phyloP scores from a whole-genome alignment of 2,797 vertebrate genomes.

The Alfaro cultratus region DNA sequence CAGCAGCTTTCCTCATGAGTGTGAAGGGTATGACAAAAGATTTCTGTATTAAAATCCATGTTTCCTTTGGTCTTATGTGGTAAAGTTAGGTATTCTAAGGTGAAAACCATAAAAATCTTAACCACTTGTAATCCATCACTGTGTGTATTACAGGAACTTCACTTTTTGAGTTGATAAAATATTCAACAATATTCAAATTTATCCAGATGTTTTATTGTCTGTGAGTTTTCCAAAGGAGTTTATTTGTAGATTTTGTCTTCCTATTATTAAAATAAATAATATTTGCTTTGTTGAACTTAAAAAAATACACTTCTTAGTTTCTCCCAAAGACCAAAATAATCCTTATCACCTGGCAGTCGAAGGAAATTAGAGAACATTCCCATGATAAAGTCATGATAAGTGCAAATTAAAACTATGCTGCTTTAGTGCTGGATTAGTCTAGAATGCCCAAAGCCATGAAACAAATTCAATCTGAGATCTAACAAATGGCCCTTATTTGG shows the following conservation, averaged over 20 bases:
- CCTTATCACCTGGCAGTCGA: conserved; percentile 12
- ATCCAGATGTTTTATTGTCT: not conserved
- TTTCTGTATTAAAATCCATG: not conserved
- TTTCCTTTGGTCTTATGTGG: not conserved
- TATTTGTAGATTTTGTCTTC: not conserved
- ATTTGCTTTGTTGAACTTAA: not conserved
- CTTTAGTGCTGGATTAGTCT: conserved; percentile 40
- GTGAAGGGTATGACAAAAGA: not conserved
- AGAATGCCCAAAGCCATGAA: conserved; percentile 15
- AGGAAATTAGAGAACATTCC: conserved; percentile 21
- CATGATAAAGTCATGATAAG: conserved; percentile 12
- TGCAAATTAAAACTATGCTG: conserved; percentile 32
- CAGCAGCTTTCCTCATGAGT: not conserved
- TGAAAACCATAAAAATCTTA: not conserved
- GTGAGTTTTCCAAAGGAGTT: not conserved
- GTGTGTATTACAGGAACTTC: not conserved
- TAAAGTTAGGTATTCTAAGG: too few relatives aligned
- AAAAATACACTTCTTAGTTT: not conserved
- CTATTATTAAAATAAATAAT: not conserved
- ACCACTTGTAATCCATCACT: not conserved
- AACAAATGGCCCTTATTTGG: not conserved
- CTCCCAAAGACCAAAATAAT: conserved; percentile 5
- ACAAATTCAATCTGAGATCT: not conserved
- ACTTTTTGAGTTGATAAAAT: not conserved
- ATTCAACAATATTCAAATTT: not conserved